Conservation (phyloP, 2,113 vertebrate species). For the Bucco capensis region DNA sequence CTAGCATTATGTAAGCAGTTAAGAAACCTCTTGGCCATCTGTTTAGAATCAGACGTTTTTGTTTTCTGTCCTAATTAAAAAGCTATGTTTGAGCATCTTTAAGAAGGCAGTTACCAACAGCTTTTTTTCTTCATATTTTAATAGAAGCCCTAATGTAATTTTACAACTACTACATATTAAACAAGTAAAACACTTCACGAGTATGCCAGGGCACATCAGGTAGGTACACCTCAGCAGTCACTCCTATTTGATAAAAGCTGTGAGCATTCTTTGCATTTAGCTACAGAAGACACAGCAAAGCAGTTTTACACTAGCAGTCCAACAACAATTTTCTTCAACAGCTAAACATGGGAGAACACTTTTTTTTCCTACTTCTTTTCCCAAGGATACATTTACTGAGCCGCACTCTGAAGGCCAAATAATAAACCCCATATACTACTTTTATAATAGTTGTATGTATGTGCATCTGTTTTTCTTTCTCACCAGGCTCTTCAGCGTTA, state of each 20-base stretch:
- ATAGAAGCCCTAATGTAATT: background rate
- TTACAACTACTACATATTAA: background rate
- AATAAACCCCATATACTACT: background rate
- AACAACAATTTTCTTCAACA: background rate
- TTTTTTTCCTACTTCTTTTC: background rate
- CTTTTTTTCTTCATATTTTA: background rate
- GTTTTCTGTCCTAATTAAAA: background rate
- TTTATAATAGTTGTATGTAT: background rate
- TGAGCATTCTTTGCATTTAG: background rate
- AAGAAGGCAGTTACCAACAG: background rate
- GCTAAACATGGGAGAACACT: background rate
- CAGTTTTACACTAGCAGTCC: background rate
- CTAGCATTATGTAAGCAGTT: fast-evolving
- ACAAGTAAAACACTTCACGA: background rate
- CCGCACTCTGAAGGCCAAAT: background rate
- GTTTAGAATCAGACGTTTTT: background rate
- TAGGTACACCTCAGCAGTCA: background rate
- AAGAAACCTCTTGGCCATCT: background rate
- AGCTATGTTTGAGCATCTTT: background rate
- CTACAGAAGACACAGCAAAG: background rate
- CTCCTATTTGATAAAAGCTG: background rate
- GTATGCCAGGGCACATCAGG: background rate
- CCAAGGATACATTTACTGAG: background rate
- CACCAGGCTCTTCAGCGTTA: background rate
- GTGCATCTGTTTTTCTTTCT: background rate